phyloP scores from a whole-genome alignment of 2,888 invertebrate species.

The Resseliella maxima region DNA sequence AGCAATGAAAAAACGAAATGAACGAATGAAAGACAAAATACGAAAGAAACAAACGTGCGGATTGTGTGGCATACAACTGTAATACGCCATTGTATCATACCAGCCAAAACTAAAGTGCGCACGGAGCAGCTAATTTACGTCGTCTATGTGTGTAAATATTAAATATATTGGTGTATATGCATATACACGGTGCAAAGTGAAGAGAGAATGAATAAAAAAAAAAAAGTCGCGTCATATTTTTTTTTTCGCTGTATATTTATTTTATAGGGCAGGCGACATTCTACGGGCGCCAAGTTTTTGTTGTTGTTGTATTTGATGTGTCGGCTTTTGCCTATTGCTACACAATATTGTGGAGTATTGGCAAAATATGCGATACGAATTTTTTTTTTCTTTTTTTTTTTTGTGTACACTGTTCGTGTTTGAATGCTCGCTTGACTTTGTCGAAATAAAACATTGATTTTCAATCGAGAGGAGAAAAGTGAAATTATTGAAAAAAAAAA shows the following conservation, averaged over 20 bases:
- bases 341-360: slow-evolving; percentile 10
- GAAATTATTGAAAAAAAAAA: background rate
- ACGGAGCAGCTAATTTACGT: slow-evolving; percentile 39
- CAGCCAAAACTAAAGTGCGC: background rate
- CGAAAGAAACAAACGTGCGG: background rate
- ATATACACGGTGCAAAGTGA: slow-evolving; percentile 11
- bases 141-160: slow-evolving; percentile 36
- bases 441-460: background rate
- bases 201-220: no score
- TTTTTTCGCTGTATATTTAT: background rate
- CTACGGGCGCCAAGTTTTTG: slow-evolving; percentile 53
- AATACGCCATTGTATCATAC: background rate
- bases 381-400: background rate
- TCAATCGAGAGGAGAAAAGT: background rate
- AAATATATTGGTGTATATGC: background rate
- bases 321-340: slow-evolving; percentile 47
- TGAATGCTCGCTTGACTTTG: background rate
- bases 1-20: background rate
- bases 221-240: slow-evolving; percentile 53
- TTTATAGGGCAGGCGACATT: slow-evolving; percentile 44
- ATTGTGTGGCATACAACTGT: background rate
- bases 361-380: slow-evolving; percentile 30
- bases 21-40: background rate
- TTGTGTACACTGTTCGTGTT: background rate
- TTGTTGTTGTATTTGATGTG: slow-evolving; percentile 39